Conservation (phyloP, 2,797 vertebrate genomes). For the Dromococcyx pavoninus region DNA sequence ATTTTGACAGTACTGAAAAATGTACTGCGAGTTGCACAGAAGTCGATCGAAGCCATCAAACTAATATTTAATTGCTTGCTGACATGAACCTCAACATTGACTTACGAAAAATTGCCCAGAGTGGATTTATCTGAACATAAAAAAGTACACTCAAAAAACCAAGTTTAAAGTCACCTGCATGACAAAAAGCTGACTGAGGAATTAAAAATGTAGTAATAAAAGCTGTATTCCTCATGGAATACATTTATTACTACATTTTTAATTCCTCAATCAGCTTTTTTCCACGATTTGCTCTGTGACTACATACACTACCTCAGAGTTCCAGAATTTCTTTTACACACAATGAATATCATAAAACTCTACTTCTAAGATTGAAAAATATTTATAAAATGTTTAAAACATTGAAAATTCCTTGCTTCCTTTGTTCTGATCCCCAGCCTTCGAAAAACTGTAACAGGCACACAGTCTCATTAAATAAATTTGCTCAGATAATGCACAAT, state of each 20-base stretch:
- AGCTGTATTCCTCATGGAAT: too few species aligned
- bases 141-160: background rate
- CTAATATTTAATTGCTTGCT: conserved; percentile 9
- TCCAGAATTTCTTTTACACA: background rate
- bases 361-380: background rate
- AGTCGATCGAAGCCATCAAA: conserved; percentile 1
- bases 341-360: background rate
- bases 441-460: background rate
- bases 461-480: background rate
- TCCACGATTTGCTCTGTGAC: background rate
- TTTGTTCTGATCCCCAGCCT: background rate
- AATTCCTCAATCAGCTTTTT: background rate
- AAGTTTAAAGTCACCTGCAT: background rate
- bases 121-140: background rate
- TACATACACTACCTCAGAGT: background rate
- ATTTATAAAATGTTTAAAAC: background rate
- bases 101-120: background rate
- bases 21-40: background rate
- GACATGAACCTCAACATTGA: background rate
- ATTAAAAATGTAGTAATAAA: too few species aligned
- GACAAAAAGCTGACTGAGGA: too few species aligned
- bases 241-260: background rate
- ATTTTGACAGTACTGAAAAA: conserved; percentile 21
- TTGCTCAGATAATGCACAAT: background rate
- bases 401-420: background rate